phyloP scores from a whole-genome alignment of 2,888 invertebrate genomes.

The Drosophila quasianomalipes region DNA sequence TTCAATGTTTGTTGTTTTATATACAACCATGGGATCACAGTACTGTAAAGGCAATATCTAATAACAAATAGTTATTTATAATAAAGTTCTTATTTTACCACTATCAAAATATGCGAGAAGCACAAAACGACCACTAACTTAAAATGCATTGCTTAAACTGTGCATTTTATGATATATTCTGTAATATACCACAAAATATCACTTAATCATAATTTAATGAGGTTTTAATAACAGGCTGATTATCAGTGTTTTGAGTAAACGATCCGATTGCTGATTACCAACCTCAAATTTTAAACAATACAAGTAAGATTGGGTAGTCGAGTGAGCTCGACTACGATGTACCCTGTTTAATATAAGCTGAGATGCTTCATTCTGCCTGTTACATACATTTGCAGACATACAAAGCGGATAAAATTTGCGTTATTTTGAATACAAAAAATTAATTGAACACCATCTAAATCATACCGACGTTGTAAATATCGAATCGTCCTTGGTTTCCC shows the following conservation, averaged over 20 bases:
- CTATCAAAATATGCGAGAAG: neutral
- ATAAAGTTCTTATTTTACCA: constrained; percentile 7
- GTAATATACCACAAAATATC: neutral
- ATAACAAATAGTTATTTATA: neutral
- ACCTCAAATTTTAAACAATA: no score
- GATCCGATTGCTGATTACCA: no score
- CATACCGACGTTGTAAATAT: no score
- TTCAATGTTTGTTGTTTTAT: constrained; percentile 50
- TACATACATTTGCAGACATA: no score
- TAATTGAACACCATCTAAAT: no score
- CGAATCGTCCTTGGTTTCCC: no score
- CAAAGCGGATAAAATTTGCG: no score
- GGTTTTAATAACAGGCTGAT: constrained; percentile 4
- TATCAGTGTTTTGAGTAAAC: neutral
- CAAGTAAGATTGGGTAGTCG: no score
- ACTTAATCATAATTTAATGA: neutral
- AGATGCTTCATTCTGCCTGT: no score
- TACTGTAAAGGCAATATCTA: neutral
- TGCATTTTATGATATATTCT: fast-evolving
- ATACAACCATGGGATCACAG: constrained; percentile 9
- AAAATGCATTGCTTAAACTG: neutral
- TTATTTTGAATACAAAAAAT: no score
- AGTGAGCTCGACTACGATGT: no score
- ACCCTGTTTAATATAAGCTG: no score
- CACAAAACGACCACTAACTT: neutral